Conservation (phyloP, 2,797 vertebrate species). For the Ammospiza maritima region DNA sequence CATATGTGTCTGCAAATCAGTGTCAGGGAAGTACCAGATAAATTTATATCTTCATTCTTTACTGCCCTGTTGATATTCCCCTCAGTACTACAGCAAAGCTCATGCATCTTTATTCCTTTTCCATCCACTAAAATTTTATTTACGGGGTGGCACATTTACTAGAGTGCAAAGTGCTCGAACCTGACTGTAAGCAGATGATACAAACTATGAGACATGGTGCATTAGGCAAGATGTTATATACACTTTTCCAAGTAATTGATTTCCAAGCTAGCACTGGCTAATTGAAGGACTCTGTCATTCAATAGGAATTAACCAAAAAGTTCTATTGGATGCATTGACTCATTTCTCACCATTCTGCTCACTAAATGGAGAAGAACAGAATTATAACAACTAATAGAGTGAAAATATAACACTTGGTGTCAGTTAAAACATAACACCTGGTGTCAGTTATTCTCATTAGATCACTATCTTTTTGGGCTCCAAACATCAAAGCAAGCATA, state of each 20-base stretch:
- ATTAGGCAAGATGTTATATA: background rate
- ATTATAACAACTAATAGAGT: background rate
- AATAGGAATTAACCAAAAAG: background rate
- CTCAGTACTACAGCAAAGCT: background rate
- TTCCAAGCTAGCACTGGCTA: background rate
- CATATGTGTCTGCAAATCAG: background rate
- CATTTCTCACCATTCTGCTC: background rate
- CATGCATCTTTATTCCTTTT: background rate
- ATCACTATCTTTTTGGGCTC: background rate
- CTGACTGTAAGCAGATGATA: background rate
- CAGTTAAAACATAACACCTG: background rate
- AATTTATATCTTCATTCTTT: background rate
- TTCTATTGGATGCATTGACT: background rate
- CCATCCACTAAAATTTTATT: constrained; percentile 1
- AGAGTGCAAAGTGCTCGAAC: background rate
- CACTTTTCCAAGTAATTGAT: background rate
- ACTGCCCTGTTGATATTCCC: background rate
- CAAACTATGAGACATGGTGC: background rate
- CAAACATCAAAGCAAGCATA: background rate
- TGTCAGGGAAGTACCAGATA: background rate
- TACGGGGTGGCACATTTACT: background rate
- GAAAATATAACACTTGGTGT: background rate
- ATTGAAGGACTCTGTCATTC: background rate
- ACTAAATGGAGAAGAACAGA: background rate
- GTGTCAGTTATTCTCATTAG: background rate